These are phyloP conservation scores for Acronicta alni DNA, from an alignment of 2,888 invertebrate species.

Conservation along the genomic window DNA sequence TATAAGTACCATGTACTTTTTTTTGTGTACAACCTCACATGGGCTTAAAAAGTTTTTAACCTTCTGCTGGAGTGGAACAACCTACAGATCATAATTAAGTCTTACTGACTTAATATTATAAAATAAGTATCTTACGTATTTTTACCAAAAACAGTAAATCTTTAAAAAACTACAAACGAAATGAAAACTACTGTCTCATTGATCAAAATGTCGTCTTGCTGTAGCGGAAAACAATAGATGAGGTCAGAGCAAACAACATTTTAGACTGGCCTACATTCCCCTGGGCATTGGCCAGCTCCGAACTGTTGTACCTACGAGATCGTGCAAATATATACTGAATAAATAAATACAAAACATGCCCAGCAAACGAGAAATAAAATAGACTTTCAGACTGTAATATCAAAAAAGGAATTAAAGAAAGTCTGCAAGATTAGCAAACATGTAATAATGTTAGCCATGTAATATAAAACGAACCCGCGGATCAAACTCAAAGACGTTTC, in stretches of 20 bases:
- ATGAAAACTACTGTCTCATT: conserved; percentile 31
- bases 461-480: conserved; percentile 53
- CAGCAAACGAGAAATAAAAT: conserved; percentile 20
- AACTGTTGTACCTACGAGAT: conserved; percentile 35
- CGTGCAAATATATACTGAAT: conserved; percentile 38
- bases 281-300: conserved; percentile 36
- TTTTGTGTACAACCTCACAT: too few species aligned
- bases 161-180: conserved; percentile 10
- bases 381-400: conserved; percentile 9
- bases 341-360: conserved; percentile 31
- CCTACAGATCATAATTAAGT: too few species aligned
- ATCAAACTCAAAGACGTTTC: conserved; percentile 55
- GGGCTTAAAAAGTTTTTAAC: too few species aligned
- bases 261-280: conserved; percentile 44
- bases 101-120: too few species aligned
- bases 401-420: conserved; percentile 32
- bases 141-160: not conserved
- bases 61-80: too few species aligned
- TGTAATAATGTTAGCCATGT: conserved; percentile 42
- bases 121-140: not conserved
- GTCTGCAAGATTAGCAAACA: conserved; percentile 32
- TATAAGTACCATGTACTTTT: too few species aligned
- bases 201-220: conserved; percentile 43
- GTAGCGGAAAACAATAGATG: conserved; percentile 46
- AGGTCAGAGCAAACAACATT: conserved; percentile 48